These are phyloP conservation scores for Ametastegia equiseti DNA, from an alignment of 2,888 invertebrate genomes.

Conservation along the genomic window DNA sequence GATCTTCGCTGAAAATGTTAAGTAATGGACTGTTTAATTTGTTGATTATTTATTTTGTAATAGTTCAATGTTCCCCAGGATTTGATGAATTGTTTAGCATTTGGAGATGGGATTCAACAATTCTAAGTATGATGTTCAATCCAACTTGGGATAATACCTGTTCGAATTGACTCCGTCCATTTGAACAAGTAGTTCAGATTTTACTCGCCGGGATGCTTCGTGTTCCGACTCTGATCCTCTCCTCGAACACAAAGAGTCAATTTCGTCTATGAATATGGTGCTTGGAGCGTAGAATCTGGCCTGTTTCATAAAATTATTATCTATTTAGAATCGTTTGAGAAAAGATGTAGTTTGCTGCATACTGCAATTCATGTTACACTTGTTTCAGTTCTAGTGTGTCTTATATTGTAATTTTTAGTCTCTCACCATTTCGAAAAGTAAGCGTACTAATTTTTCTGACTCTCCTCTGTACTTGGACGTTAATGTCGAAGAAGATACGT, in stretches of 20 bases:
- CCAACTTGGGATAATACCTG: too few species aligned
- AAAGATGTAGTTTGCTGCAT: neutral
- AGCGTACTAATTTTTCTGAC: constrained; percentile 97
- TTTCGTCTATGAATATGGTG: constrained; percentile 99
- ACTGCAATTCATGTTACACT: neutral
- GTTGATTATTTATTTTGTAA: constrained; percentile 28
- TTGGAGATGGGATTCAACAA: too few species aligned
- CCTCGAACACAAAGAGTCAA: constrained; percentile 97
- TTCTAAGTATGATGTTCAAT: too few species aligned
- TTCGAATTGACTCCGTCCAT: constrained; percentile 96
- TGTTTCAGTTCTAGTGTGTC: neutral
- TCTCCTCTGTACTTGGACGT: constrained; percentile 99
- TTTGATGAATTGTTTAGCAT: too few species aligned
- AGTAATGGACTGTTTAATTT: constrained; percentile 18
- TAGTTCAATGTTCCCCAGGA: too few species aligned
- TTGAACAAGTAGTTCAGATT: constrained; percentile 97
- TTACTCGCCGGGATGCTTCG: constrained; percentile 97
- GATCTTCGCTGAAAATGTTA: constrained; percentile 74
- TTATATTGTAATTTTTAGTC: neutral
- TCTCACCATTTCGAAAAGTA: constrained; percentile 96
- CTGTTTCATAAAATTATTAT: constrained; percentile 76
- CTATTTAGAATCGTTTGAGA: constrained; percentile 33
- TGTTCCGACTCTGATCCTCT: constrained; percentile 98
- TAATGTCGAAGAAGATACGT: constrained; percentile 97
- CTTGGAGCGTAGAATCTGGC: constrained; percentile 98